Conservation (phyloP, 2,888 invertebrate genomes). For the Anagyrus pseudococci region DNA sequence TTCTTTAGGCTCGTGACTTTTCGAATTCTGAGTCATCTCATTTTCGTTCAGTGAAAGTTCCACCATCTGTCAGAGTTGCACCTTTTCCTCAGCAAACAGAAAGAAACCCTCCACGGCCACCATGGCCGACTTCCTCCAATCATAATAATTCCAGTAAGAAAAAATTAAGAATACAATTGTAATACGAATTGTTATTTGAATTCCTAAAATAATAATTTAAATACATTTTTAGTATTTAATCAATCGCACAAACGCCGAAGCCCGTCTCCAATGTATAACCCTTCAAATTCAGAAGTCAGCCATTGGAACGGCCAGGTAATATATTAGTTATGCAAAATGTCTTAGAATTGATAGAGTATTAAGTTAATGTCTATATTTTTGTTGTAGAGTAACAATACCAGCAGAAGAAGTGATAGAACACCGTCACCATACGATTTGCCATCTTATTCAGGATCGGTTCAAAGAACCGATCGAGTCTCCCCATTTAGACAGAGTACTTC, state of each 20-base stretch:
- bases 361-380: conserved; percentile 7
- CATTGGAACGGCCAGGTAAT: conserved; percentile 54
- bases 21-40: conserved; percentile 23
- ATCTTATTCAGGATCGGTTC: conserved; percentile 44
- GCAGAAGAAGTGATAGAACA: conserved; percentile 51
- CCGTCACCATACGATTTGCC: conserved; percentile 57
- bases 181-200: too few relatives aligned
- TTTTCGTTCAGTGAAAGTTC: conserved; percentile 24
- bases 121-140: conserved; percentile 43
- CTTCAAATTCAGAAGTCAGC: conserved; percentile 46
- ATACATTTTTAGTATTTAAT: conserved; percentile 42
- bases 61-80: conserved; percentile 12
- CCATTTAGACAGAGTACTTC: conserved; percentile 51
- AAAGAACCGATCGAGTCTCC: conserved; percentile 45
- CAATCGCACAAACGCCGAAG: conserved; percentile 54
- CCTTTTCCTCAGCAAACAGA: conserved; percentile 47
- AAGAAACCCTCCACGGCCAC: conserved; percentile 45
- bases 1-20: conserved; percentile 23
- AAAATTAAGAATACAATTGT: conserved; percentile 2
- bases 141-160: conserved; percentile 43
- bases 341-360: neutral
- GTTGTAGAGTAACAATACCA: conserved; percentile 44
- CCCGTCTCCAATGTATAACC: conserved; percentile 53
- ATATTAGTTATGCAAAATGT: neutral
- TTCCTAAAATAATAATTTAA: too few relatives aligned